phyloP scores from a whole-genome alignment of 2,113 vertebrate genomes.

The Halichoerus grypus region DNA sequence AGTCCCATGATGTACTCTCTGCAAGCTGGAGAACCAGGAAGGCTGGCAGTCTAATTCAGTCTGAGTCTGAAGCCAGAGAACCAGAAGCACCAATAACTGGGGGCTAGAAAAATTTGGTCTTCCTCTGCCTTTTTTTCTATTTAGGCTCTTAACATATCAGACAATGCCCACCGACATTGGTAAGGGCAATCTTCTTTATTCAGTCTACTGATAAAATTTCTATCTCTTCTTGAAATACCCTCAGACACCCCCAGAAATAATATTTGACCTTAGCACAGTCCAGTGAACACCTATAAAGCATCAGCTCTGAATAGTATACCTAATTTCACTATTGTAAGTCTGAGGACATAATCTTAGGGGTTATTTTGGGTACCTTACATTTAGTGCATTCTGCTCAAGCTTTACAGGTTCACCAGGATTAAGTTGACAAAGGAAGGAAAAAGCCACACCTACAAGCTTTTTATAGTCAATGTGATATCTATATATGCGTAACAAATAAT shows the following conservation, averaged over 20 bases:
- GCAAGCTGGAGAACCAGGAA: neutral
- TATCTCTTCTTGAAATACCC: neutral
- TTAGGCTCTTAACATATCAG: neutral
- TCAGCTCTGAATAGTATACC: neutral
- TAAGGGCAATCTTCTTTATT: neutral
- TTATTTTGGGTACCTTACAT: neutral
- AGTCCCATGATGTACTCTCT: neutral
- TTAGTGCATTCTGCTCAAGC: neutral
- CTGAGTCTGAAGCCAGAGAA: neutral
- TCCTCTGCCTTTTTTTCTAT: neutral
- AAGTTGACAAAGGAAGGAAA: neutral
- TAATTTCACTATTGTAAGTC: neutral
- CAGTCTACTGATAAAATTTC: neutral
- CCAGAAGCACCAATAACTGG: neutral
- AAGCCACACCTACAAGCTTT: neutral
- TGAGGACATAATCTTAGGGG: neutral
- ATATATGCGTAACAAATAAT: neutral
- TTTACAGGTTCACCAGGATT: neutral
- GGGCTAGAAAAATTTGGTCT: neutral
- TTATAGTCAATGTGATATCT: neutral
- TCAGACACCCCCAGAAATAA: neutral
- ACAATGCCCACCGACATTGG: neutral
- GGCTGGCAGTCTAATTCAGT: neutral
- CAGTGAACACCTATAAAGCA: neutral
- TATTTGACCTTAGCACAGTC: neutral